Evolutionary conservation across 2,888 invertebrate genomes (phyloP), one percentile per base, ranked within the genome.

Genomic region (Agrotis puta): DNA sequence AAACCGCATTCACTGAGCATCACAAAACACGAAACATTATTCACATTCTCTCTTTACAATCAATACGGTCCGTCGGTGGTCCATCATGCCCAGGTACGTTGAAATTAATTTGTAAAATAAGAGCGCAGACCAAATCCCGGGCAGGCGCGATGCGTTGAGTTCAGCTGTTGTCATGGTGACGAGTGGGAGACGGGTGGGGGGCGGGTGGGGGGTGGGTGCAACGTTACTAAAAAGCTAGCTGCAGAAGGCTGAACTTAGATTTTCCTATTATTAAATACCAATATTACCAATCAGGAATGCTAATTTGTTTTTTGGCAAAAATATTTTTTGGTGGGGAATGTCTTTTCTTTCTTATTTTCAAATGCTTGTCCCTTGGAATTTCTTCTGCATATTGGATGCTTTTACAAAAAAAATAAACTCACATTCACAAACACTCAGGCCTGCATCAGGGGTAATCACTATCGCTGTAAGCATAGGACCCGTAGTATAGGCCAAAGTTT

Each of bases 131-230:
- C 27, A 54, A 48, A 48, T 13, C 74, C 56, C 73, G 54, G 43
- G 54, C 39, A 48, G 0, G 14, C 39, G 33, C 51, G 75, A 67
- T 73, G 61, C 77, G 45, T 56, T 13, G 62, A 72, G 50, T 33
- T 66, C 51, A 58, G 33, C 18, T 24, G 65, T 75, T 54, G 67
- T 16, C 53, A 75, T 73, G 58, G 67, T 0, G 14, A 73, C 75
- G 43, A 9, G 20, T 14, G 53, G 63, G 48, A 14, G 47, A 48
- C 9, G 67, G 47, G 14, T 57, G 47, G 54, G 73, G 0, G 11
- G 75, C 53, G 39, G 14, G 33, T 13, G 45, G 59, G 39, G 13
- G 45, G 61, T 11, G 58, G 24, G 9, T 65, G 51, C 57, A 65
- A 27, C 74, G 33, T 18, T 13, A 16, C 7, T 20, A 13, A 16